Conservation (phyloP, 2,888 invertebrate genomes). For the Monochamus alternatus region DNA sequence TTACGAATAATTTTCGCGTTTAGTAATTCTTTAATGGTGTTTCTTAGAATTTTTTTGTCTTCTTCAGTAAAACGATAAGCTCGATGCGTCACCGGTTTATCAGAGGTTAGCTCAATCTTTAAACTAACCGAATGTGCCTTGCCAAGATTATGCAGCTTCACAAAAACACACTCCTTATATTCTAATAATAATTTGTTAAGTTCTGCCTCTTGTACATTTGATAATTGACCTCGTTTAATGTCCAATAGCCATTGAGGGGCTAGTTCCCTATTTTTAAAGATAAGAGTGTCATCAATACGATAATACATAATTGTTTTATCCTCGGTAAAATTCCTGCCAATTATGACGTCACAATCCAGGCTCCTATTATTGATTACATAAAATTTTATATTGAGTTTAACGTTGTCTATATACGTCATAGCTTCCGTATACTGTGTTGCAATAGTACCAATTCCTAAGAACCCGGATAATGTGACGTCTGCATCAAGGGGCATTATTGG, state of each 20-base stretch:
- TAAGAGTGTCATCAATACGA: too few species aligned
- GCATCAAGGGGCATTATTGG: too few species aligned
- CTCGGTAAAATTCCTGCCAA: too few species aligned
- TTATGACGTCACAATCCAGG: too few species aligned
- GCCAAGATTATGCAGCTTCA: background rate
- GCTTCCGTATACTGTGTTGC: too few species aligned
- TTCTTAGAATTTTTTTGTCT: conserved; percentile 40
- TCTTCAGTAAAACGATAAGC: conserved; percentile 21
- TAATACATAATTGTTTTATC: too few species aligned
- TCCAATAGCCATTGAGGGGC: background rate
- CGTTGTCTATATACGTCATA: too few species aligned
- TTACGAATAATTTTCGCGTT: conserved; percentile 40
- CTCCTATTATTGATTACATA: too few species aligned
- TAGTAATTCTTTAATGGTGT: conserved; percentile 32
- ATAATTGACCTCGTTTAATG: background rate
- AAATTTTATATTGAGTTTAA: too few species aligned
- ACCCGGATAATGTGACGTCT: conserved; percentile 8
- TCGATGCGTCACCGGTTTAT: conserved; percentile 4
- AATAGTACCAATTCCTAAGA: conserved; percentile 24
- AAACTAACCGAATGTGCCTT: background rate
- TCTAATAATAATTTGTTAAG: background rate
- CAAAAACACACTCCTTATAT: background rate
- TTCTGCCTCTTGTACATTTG: background rate
- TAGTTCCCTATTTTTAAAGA: background rate
- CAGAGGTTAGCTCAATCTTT: background rate